phyloP scores from a whole-genome alignment of 2,797 vertebrate genomes.

The Crenuchus spilurus region DNA sequence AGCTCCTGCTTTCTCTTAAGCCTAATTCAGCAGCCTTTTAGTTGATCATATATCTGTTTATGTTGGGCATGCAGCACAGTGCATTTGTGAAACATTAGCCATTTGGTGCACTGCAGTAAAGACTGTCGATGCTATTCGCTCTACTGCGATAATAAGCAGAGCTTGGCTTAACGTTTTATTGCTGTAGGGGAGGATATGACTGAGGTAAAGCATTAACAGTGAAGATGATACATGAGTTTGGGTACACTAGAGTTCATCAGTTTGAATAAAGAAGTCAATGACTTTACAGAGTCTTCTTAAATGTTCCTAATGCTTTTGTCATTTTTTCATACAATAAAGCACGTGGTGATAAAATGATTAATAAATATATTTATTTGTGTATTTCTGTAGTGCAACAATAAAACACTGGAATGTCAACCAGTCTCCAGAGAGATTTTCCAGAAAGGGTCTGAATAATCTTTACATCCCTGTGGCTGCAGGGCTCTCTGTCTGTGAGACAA shows the following conservation, averaged over 20 bases:
- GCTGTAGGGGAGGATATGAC: too few relatives aligned
- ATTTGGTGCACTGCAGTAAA: not conserved
- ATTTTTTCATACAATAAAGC: not conserved
- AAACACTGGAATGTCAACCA: not conserved
- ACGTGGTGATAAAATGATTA: not conserved
- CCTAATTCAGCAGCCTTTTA: too few relatives aligned
- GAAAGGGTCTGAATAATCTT: not conserved
- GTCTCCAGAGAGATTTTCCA: not conserved
- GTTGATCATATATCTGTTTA: too few relatives aligned
- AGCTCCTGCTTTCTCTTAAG: too few relatives aligned
- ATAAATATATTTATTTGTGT: constrained; percentile 45
- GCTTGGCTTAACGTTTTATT: not conserved
- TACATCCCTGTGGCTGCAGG: not conserved
- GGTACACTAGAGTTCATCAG: not conserved
- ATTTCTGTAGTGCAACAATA: constrained; percentile 30
- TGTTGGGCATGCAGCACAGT: too few relatives aligned
- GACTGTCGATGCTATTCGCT: not conserved
- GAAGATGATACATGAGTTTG: not conserved
- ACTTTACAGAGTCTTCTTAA: too few relatives aligned
- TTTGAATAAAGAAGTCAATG: too few relatives aligned
- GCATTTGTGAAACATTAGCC: too few relatives aligned
- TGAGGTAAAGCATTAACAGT: not conserved
- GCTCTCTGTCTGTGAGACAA: constrained; percentile 12
- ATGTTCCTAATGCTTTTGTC: not conserved
- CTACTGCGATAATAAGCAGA: not conserved